Evolutionary conservation across 2,797 vertebrate genomes (phyloP).

Genomic region (Rhabdophis nuchalis): DNA sequence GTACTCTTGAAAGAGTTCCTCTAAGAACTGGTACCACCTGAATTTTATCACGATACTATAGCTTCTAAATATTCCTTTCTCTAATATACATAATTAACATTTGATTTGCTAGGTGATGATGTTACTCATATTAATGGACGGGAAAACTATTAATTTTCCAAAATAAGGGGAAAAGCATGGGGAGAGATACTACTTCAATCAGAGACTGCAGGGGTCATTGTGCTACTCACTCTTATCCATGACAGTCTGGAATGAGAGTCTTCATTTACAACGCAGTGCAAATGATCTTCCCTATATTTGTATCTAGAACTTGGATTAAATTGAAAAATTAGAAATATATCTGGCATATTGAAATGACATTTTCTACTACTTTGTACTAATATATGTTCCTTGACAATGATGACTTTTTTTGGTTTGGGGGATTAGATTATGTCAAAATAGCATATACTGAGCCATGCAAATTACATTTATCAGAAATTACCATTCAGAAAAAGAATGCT

Average conservation of each 20-base stretch:
- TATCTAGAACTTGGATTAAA: neutral
- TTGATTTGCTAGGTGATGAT: neutral
- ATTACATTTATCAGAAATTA: neutral
- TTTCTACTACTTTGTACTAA: neutral
- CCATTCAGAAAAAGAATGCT: neutral
- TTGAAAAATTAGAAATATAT: neutral
- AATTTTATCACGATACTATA: slow-evolving; percentile 14
- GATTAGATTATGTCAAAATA: neutral
- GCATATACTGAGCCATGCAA: neutral
- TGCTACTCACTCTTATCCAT: neutral
- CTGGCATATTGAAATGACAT: neutral
- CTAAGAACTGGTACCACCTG: neutral
- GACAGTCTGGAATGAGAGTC: neutral
- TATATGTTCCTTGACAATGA: neutral
- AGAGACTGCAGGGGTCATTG: neutral
- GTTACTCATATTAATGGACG: neutral
- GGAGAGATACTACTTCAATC: neutral
- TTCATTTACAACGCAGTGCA: neutral
- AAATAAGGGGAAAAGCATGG: neutral
- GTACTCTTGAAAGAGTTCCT: neutral
- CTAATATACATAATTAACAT: neutral
- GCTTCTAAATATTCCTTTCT: neutral
- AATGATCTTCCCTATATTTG: neutral
- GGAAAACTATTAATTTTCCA: neutral
- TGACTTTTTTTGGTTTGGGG: neutral